These are phyloP conservation scores for Phthorimaea operculella DNA, from an alignment of 1,140 invertebrate genomes.

Conservation along the genomic window DNA sequence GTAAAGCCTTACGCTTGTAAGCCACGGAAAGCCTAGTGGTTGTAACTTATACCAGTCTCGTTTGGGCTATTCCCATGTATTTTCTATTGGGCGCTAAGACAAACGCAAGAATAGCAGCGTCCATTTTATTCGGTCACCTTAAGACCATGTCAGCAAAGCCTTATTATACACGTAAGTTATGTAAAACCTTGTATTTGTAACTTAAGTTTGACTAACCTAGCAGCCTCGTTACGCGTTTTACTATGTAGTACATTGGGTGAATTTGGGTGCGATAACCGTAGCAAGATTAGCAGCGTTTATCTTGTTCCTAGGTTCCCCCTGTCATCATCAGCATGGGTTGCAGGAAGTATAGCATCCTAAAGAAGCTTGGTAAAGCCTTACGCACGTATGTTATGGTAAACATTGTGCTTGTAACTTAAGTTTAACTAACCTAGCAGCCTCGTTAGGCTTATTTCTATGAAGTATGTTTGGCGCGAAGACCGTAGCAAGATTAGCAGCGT, in stretches of 20 bases:
- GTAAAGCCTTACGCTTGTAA: too few species aligned
- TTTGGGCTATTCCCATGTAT: conserved; percentile 80
- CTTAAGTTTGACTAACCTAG: conserved; percentile 62
- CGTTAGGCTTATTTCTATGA: conserved; percentile 76
- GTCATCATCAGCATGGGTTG: conserved; percentile 76
- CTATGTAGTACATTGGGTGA: conserved; percentile 90
- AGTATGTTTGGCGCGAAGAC: conserved; percentile 95
- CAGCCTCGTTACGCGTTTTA: conserved; percentile 72
- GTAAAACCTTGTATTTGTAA: too few species aligned
- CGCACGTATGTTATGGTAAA: too few species aligned
- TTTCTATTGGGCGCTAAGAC: conserved; percentile 94
- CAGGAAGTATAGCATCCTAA: too few species aligned
- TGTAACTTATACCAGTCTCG: too few species aligned
- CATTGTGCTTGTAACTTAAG: too few species aligned
- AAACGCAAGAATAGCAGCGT: conserved; percentile 89
- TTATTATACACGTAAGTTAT: too few species aligned
- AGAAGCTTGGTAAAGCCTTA: too few species aligned
- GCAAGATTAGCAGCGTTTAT: conserved; percentile 94
- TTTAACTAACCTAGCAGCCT: conserved; percentile 67
- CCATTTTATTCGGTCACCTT: conserved; percentile 91
- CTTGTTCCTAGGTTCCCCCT: conserved; percentile 85
- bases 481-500: conserved; percentile 89
- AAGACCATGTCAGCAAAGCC: conserved; percentile 29
- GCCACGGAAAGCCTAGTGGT: too few species aligned
- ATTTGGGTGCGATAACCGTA: conserved; percentile 93